Evolutionary conservation across 2,888 invertebrate species (phyloP), one percentile per base, ranked within the genome.

Genomic region (Dioctria rufipes): DNA sequence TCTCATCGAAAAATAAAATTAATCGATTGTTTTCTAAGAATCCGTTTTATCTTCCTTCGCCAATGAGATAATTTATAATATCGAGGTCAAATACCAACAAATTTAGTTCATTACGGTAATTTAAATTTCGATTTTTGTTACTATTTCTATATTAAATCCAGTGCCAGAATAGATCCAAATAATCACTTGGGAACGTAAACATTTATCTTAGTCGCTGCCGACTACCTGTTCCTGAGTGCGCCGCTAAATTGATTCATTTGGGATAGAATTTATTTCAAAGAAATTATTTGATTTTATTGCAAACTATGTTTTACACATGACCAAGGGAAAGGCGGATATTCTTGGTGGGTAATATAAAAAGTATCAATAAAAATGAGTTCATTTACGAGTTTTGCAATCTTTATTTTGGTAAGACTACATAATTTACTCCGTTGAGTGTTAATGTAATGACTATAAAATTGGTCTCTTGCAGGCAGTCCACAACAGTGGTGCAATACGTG

Each of bases 401-500:
- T 77, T 5, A 8, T 77, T 60, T 49, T 61, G 77, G 77, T 77
- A 77, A 77, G 77, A 49, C 11, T 8, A 42, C 42, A 40, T 25
- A 25, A 25, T 25, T 25, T 25, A 25, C 25, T 1, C 25, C 25
- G 25, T 25, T 25, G 25, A 25, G 25, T 25, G 25, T 25, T 25
- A 25, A 1, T 25, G 25, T 25, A 25, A 25, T 25, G 25, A 25
- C 2, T 25, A 25, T 25, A 25, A 25, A 25, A 25, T 25, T 25
- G 25, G 25, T 25, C 25, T 25, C 25, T 25, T 25, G 9, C 60
- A 88, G 88, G 88, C 88, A n/a, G 86, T 87, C 0, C 88, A 88
- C 67, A 84, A 83, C 61, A 86, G 84, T 69, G 88, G 88, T 3
- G 83, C 85, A 4, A 88, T 88, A 82, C 85, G 88, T 9, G 87